Evolutionary conservation across 1,140 invertebrate genomes (phyloP).

Genomic region (Anoplolepis gracilipes): DNA sequence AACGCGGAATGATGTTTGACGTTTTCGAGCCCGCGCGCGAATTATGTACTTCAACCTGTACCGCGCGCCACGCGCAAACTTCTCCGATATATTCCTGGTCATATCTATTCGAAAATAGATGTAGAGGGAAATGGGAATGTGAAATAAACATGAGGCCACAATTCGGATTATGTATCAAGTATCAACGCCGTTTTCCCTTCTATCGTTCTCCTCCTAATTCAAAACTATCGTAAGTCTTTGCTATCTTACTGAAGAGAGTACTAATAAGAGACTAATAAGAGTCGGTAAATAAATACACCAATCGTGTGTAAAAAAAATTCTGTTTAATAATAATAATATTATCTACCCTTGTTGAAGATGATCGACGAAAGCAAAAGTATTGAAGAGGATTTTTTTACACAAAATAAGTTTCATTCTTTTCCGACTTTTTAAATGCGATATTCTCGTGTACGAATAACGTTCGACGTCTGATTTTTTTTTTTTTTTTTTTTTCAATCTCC

Average conservation of each 20-base stretch:
- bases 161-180: neutral
- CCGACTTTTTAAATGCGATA: no score
- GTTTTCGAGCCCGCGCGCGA: constrained; percentile 27
- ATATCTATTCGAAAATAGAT: constrained; percentile 4
- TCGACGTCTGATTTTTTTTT: no score
- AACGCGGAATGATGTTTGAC: constrained; percentile 48
- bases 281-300: no score
- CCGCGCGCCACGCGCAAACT: neutral
- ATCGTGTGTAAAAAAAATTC: no score
- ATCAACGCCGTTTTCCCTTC: neutral
- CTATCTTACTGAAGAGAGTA: neutral
- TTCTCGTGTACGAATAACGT: no score
- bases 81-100: constrained; percentile 7
- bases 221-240: neutral
- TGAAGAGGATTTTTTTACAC: no score
- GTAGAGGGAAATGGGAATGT: constrained; percentile 16
- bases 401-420: no score
- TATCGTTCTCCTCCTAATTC: no score
- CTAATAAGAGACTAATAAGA: no score
- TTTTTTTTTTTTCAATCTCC: neutral
- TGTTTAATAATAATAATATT: no score
- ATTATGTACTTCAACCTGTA: constrained; percentile 5
- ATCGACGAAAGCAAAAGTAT: no score
- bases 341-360: no score
- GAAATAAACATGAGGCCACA: constrained; percentile 25